Percentiles rank a stretch among this genome's conserved stretches.
phyloP scores from a whole-genome alignment of 2,888 invertebrate genomes.

The Strigamia maritima region DNA sequence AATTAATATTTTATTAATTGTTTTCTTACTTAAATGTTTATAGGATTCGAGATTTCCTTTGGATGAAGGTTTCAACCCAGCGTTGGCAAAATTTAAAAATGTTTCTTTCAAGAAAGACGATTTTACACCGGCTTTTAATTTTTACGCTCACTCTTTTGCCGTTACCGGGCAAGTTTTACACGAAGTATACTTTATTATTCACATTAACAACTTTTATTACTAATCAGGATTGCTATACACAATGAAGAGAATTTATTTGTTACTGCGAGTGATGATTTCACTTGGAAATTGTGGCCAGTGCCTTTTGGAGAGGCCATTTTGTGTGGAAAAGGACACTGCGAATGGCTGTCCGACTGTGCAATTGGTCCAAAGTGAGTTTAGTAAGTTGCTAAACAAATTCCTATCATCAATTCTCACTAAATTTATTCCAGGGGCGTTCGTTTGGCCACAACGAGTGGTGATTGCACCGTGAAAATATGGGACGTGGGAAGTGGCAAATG shows the following conservation, averaged over 20 bases:
- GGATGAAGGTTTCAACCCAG: conserved; percentile 5
- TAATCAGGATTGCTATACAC: background rate
- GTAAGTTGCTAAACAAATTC: background rate
- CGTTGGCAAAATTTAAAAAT: conserved; percentile 7
- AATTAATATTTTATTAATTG: background rate
- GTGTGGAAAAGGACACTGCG: conserved; percentile 14
- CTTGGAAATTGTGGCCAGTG: conserved; percentile 31
- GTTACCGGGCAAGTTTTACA: background rate
- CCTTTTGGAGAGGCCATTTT: background rate
- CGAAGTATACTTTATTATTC: background rate
- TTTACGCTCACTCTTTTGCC: background rate
- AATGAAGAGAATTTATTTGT: background rate
- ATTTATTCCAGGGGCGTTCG: background rate
- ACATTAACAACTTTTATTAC: background rate
- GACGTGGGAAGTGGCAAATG: background rate
- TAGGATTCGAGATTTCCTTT: background rate
- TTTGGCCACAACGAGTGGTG: conserved; percentile 31
- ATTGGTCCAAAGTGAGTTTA: conserved; percentile 1
- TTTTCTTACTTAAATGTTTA: background rate
- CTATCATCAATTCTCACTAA: no score
- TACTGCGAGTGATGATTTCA: conserved; percentile 20
- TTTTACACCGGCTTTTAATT: background rate
- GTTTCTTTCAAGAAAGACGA: background rate
- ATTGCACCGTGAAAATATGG: conserved; percentile 34
- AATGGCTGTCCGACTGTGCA: conserved; percentile 15